A percentile compares a stretch with the other conserved stretches of the same genome.
These are phyloP conservation scores for Ephialtes manifestator DNA, from an alignment of 2,888 invertebrate species.

Conservation along the genomic window DNA sequence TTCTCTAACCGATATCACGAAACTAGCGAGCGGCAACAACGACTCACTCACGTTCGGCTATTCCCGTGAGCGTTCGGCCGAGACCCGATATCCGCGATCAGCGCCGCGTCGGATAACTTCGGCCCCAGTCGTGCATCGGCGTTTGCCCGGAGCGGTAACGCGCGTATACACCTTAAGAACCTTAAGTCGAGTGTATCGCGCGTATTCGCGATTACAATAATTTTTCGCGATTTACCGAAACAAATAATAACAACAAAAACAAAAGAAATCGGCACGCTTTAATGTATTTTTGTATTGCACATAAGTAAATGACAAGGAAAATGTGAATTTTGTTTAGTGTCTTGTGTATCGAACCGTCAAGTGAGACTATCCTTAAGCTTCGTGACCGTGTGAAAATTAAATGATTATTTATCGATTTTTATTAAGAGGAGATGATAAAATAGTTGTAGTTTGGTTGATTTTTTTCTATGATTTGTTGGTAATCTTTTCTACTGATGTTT, in stretches of 20 bases:
- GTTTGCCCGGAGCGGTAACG: slow-evolving; percentile 79
- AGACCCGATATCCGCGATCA: slow-evolving; percentile 55
- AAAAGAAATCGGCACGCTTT: background rate
- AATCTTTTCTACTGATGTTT: background rate
- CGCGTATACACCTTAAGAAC: background rate
- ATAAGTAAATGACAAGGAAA: background rate
- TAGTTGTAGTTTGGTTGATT: background rate
- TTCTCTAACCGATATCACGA: background rate
- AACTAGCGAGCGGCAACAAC: slow-evolving; percentile 7
- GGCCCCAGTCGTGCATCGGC: slow-evolving; percentile 82
- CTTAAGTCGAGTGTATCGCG: slow-evolving; percentile 22
- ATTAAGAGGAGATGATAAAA: background rate
- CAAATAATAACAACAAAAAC: background rate
- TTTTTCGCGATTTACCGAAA: slow-evolving; percentile 4
- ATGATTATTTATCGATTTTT: background rate
- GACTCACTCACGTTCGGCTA: slow-evolving; percentile 43
- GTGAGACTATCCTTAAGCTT: background rate
- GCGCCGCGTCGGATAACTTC: slow-evolving; percentile 74
- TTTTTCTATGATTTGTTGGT: background rate
- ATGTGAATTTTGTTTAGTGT: background rate
- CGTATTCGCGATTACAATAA: slow-evolving; percentile 19
- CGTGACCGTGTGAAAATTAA: background rate
- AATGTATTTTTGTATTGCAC: background rate
- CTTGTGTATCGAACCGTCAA: background rate
- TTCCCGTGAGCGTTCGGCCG: slow-evolving; percentile 59